phyloP scores from a whole-genome alignment of 2,888 invertebrate species.

The Piscicola geometra region DNA sequence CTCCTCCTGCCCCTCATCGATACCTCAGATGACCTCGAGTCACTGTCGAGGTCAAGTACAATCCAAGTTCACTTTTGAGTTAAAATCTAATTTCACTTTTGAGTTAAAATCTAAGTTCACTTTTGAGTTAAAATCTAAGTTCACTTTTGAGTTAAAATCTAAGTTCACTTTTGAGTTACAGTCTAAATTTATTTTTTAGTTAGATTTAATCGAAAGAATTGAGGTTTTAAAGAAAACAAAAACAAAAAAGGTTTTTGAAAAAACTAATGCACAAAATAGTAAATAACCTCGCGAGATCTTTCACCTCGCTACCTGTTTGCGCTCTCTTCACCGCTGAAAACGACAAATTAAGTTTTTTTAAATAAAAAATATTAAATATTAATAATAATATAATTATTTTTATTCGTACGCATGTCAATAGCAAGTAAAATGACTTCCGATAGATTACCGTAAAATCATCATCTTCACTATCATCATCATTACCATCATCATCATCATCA shows the following conservation, averaged over 20 bases:
- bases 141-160: too few species aligned
- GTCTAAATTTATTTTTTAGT: too few species aligned
- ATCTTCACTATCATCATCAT: too few species aligned
- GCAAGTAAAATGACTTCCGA: not conserved
- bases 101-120: not conserved
- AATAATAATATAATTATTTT: not conserved
- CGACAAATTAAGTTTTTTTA: too few species aligned
- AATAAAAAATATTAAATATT: not conserved
- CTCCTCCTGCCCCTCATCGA: constrained; percentile 36
- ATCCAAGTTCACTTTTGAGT: too few species aligned
- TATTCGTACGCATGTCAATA: not conserved
- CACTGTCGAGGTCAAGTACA: too few species aligned
- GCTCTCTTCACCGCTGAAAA: constrained; percentile 33
- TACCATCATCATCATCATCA: too few species aligned
- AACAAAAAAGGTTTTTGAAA: not conserved
- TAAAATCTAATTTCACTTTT: too few species aligned
- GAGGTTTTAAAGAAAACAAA: too few species aligned
- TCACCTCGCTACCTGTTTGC: constrained; percentile 22
- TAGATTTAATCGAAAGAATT: too few species aligned
- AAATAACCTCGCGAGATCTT: not conserved
- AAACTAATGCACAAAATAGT: too few species aligned
- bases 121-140: not conserved
- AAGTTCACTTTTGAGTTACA: too few species aligned
- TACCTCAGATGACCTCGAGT: constrained; percentile 6
- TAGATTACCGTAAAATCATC: not conserved